phyloP scores from a whole-genome alignment of 2,888 invertebrate genomes.

The Calliphora vomitoria region DNA sequence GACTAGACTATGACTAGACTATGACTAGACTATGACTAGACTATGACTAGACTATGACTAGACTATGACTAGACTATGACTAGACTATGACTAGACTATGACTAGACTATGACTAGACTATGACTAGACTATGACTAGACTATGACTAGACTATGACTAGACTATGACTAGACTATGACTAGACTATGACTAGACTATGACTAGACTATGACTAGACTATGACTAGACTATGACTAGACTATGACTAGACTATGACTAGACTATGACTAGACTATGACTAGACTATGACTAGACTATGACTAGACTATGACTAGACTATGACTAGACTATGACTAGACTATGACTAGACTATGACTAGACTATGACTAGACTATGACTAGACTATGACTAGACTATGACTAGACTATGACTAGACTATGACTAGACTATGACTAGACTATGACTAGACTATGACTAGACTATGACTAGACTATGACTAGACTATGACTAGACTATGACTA shows the following conservation, averaged over 20 bases:
- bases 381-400: no score
- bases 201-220: neutral
- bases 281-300: no score
- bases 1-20: neutral
- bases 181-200: neutral
- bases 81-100: conserved; percentile 2
- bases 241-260: neutral
- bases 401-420: no score
- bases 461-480: no score
- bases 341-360: no score
- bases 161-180: neutral
- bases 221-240: neutral
- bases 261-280: neutral
- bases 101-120: neutral
- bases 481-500: no score
- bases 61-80: neutral
- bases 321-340: no score
- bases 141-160: conserved; percentile 13
- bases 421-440: no score
- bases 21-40: conserved; percentile 9
- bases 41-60: conserved; percentile 1
- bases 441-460: no score
- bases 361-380: no score
- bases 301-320: no score
- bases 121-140: conserved; percentile 2